A percentile compares a stretch with the other conserved stretches of the same genome.
These are phyloP conservation scores for Uropetala carovei DNA, from an alignment of 2,888 invertebrate genomes.

Conservation along the genomic window DNA sequence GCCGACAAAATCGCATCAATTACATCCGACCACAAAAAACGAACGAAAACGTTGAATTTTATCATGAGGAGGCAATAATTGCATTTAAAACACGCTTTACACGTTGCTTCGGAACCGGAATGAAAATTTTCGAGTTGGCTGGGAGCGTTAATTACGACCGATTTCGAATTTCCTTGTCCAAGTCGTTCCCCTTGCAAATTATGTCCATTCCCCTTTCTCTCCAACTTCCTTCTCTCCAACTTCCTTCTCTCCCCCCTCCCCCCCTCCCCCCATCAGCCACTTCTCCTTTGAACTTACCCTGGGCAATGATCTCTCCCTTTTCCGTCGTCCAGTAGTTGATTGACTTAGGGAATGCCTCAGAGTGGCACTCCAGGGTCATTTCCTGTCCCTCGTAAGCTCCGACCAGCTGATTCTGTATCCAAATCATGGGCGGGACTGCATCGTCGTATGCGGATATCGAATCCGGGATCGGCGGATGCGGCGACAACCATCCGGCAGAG, in stretches of 20 bases:
- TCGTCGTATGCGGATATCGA: too few species aligned
- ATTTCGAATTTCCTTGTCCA: background rate
- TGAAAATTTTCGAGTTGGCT: too few species aligned
- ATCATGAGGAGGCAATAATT: too few species aligned
- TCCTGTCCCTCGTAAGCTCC: constrained; percentile 86
- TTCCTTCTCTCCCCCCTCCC: background rate
- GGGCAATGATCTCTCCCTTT: constrained; percentile 83
- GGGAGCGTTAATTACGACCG: too few species aligned
- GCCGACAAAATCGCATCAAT: too few species aligned
- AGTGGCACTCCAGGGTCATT: constrained; percentile 87
- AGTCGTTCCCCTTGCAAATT: background rate
- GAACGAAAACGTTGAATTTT: too few species aligned
- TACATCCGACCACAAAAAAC: too few species aligned
- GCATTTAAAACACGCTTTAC: too few species aligned
- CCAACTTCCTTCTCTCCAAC: background rate
- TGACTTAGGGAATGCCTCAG: constrained; percentile 90
- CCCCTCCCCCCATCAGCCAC: background rate
- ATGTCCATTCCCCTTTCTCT: background rate
- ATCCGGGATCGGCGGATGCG: too few species aligned
- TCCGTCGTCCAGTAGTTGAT: constrained; percentile 92
- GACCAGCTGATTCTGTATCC: constrained; percentile 89
- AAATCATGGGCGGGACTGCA: constrained; percentile 91
- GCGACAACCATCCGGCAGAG: too few species aligned
- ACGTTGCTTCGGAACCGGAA: too few species aligned
- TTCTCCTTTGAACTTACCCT: constrained; percentile 80